These are phyloP conservation scores for Linhomoeus sp. DNA, from an alignment of 2,888 invertebrate genomes.

Conservation along the genomic window DNA sequence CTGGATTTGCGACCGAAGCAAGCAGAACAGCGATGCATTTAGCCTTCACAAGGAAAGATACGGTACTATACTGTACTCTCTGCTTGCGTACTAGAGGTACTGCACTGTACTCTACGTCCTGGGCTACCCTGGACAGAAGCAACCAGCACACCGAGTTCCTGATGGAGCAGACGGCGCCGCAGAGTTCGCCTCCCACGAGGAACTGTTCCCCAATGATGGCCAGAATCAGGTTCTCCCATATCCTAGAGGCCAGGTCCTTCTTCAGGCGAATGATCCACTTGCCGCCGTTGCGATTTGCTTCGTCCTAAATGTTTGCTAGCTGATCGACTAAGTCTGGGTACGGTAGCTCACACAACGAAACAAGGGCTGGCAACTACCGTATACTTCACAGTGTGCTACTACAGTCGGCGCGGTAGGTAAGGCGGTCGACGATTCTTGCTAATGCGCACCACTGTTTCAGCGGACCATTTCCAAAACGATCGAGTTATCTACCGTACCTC, in stretches of 20 bases:
- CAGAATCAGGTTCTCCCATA: constrained; percentile 95
- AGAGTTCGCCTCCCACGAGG: constrained; percentile 93
- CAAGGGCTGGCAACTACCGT: not conserved
- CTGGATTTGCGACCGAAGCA: no score
- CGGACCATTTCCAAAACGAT: no score
- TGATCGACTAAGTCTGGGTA: not conserved
- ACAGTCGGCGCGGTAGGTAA: no score
- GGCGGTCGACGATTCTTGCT: no score
- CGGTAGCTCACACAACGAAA: not conserved
- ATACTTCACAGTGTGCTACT: no score
- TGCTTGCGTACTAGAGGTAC: no score
- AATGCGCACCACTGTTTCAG: no score
- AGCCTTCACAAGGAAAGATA: no score
- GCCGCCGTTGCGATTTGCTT: constrained; percentile 81
- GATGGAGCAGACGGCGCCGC: constrained; percentile 86
- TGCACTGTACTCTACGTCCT: no score
- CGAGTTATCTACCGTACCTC: constrained; percentile 41
- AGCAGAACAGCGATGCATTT: no score
- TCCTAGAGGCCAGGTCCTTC: constrained; percentile 77
- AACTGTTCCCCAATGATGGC: constrained; percentile 98
- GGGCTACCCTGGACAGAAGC: no score
- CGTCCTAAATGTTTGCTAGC: constrained; percentile 40
- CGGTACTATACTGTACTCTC: no score
- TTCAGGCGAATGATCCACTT: constrained; percentile 91
- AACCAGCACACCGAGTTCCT: constrained; percentile 51